Percentiles rank a stretch among this genome's conserved stretches.
phyloP scores from a whole-genome alignment of 2,113 vertebrate genomes.

The Acanthisitta chloris region DNA sequence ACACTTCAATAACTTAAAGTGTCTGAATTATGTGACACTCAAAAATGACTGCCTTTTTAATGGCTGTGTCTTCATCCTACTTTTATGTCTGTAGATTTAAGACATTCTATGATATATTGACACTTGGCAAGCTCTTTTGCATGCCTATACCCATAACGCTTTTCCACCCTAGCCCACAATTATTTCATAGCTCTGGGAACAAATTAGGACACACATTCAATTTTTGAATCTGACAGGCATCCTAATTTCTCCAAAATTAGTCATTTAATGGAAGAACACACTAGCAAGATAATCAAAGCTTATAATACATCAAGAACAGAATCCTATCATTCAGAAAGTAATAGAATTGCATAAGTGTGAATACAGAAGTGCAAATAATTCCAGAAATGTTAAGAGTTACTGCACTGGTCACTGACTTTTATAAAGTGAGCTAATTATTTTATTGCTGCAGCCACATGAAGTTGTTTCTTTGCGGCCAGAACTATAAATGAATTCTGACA shows the following conservation, averaged over 20 bases:
- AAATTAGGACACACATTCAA: not conserved
- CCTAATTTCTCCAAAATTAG: not conserved
- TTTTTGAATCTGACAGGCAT: not conserved
- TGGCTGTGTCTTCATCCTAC: slow-evolving; percentile 20
- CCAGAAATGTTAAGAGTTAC: slow-evolving; percentile 1
- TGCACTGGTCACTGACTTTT: not conserved
- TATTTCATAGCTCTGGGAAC: not conserved
- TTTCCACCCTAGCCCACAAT: not conserved
- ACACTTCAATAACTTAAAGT: slow-evolving; percentile 67
- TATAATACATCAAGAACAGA: not conserved
- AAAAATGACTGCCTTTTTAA: slow-evolving; percentile 68
- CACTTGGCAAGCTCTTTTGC: slow-evolving; percentile 13
- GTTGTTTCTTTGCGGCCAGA: slow-evolving; percentile 37
- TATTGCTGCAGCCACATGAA: slow-evolving; percentile 46
- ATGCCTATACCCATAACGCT: not conserved
- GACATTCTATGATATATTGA: slow-evolving; percentile 40
- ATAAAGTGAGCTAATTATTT: slow-evolving; percentile 62
- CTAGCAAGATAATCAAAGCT: not conserved
- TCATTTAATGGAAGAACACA: not conserved
- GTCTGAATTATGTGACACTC: slow-evolving; percentile 68
- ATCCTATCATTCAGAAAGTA: not conserved
- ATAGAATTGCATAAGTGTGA: not conserved
- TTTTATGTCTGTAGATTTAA: slow-evolving; percentile 54
- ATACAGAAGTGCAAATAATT: slow-evolving; percentile 2
- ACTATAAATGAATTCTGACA: slow-evolving; percentile 67